Percentiles rank a stretch among this genome's conserved stretches.
Conservation (phyloP, 2,888 invertebrate species). For the Lissonota sp. region DNA sequence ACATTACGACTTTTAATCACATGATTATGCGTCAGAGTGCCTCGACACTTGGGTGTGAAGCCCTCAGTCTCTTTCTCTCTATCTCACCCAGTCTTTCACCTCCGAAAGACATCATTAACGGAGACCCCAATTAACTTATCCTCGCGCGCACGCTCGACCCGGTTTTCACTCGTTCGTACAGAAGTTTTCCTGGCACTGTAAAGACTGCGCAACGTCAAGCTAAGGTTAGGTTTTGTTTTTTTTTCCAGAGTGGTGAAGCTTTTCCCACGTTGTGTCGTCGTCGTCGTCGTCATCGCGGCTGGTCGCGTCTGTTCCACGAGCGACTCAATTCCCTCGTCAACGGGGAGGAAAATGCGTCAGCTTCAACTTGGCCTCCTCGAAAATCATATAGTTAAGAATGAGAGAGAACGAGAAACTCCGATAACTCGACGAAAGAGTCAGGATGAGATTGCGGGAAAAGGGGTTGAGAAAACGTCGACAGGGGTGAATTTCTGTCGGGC, state of each 20-base stretch:
- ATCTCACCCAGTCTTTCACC: conserved; percentile 10
- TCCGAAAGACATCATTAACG: conserved; percentile 58
- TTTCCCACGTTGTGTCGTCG: conserved; percentile 22
- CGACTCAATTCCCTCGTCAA: conserved; percentile 63
- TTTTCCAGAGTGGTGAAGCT: conserved; percentile 6
- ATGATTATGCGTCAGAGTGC: conserved; percentile 34
- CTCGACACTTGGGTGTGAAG: conserved; percentile 22
- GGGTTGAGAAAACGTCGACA: conserved; percentile 46
- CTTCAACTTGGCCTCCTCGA: conserved; percentile 19
- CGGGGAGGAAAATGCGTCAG: conserved; percentile 48
- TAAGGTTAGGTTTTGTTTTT: conserved; percentile 40
- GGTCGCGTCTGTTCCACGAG: conserved; percentile 53
- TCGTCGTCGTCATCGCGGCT: background rate
- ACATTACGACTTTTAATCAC: background rate
- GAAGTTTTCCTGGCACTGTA: conserved; percentile 27
- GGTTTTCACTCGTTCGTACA: conserved; percentile 46
- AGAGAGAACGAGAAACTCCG: conserved; percentile 38
- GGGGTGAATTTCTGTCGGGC: conserved; percentile 49
- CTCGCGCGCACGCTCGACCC: conserved; percentile 32
- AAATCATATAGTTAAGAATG: conserved; percentile 43
- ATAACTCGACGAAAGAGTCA: conserved; percentile 36
- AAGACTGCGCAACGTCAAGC: conserved; percentile 24
- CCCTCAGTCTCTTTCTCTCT: conserved; percentile 3
- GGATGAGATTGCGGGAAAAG: conserved; percentile 18
- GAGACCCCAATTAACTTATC: conserved; percentile 61